A percentile compares a stretch with the other conserved stretches of the same genome.
Evolutionary conservation across 1,140 invertebrate species (phyloP).

Genomic region (Melipona quadrifasciata): DNA sequence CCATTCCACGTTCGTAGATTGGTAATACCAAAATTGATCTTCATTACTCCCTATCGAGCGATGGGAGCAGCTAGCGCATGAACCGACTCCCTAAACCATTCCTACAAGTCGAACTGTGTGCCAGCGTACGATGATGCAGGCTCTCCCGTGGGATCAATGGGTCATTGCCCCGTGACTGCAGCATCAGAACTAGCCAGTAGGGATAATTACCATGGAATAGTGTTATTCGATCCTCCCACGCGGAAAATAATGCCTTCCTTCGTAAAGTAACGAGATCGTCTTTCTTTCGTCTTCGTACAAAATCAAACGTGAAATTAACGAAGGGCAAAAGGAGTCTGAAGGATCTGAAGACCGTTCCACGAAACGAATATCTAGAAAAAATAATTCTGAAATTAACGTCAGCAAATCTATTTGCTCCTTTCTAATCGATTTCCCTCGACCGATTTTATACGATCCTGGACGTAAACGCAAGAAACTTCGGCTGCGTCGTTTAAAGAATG

Average conservation of each 20-base stretch:
- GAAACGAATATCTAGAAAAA: background rate
- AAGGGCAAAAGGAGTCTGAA: too few species aligned
- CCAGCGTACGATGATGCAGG: constrained; percentile 43
- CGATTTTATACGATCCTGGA: constrained; percentile 19
- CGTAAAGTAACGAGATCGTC: background rate
- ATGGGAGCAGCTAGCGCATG: background rate
- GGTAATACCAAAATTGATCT: background rate
- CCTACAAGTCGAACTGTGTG: constrained; percentile 35
- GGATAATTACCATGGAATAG: constrained; percentile 3
- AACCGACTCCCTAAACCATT: background rate
- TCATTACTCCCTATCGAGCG: background rate
- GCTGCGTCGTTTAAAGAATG: constrained; percentile 35
- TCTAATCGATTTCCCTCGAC: constrained; percentile 25
- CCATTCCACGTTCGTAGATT: background rate
- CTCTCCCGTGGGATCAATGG: constrained; percentile 65
- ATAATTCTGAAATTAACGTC: background rate
- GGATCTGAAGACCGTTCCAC: too few species aligned
- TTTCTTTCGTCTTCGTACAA: background rate
- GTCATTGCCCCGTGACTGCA: constrained; percentile 60
- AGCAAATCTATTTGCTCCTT: background rate
- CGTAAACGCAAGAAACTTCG: constrained; percentile 58
- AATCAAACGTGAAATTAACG: constrained; percentile 6
- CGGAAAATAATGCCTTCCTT: background rate
- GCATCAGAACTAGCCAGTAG: constrained; percentile 21
- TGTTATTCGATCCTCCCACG: background rate